A percentile compares a stretch with the other conserved stretches of the same genome.
phyloP scores from a whole-genome alignment of 2,113 vertebrate genomes.

The Colinus virginianus region DNA sequence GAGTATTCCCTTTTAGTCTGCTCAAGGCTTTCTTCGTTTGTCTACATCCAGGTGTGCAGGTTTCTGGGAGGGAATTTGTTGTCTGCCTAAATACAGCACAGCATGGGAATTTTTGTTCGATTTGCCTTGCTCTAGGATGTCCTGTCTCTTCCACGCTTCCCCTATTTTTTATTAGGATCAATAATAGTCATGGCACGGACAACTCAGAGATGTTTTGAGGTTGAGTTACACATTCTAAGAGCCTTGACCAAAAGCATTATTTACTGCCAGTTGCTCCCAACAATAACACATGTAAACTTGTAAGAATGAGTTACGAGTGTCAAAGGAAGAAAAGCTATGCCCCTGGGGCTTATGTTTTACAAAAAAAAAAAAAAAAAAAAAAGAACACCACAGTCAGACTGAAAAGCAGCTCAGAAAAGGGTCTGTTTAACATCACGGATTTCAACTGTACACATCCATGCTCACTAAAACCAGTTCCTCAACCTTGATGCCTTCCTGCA shows the following conservation, averaged over 20 bases:
- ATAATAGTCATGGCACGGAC: background rate
- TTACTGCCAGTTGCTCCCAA: slow-evolving; percentile 24
- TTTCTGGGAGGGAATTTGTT: background rate
- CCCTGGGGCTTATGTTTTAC: slow-evolving; percentile 8
- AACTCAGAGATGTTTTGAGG: background rate
- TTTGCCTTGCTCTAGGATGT: background rate
- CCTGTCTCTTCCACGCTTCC: background rate
- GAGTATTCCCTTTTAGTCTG: background rate
- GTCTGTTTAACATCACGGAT: background rate
- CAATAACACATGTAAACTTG: background rate
- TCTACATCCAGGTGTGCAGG: background rate
- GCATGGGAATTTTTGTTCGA: background rate
- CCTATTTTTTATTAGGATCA: background rate
- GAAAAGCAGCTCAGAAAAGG: background rate
- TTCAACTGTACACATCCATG: background rate
- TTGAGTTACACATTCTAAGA: background rate
- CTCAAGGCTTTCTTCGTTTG: background rate
- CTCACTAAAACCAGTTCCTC: background rate
- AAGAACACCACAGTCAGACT: background rate
- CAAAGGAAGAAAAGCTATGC: slow-evolving; percentile 39
- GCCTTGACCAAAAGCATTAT: slow-evolving; percentile 16
- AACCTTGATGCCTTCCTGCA: background rate
- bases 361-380: background rate
- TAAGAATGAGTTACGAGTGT: background rate
- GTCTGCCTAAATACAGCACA: background rate